phyloP scores from a whole-genome alignment of 1,140 invertebrate species.

The Brachystomella parvula region DNA sequence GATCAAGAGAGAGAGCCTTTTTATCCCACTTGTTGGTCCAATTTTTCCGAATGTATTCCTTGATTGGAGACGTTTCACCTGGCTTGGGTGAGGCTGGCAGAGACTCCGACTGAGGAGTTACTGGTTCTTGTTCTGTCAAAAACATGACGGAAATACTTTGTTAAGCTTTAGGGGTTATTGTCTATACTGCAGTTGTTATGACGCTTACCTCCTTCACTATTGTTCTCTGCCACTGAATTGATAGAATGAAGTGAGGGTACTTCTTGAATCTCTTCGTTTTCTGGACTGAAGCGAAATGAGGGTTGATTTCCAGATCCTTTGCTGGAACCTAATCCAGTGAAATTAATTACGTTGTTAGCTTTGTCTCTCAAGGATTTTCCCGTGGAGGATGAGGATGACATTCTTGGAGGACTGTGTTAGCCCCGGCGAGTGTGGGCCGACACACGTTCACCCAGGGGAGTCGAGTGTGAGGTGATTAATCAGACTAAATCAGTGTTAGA shows the following conservation, averaged over 20 bases:
- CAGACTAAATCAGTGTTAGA: too few species aligned
- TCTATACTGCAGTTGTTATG: not conserved
- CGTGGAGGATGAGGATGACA: too few species aligned
- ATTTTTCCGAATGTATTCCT: slow-evolving; percentile 36
- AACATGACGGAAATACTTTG: slow-evolving; percentile 10
- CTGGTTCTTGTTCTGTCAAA: slow-evolving; percentile 5
- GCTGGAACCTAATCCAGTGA: slow-evolving; percentile 15
- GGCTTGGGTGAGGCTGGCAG: slow-evolving; percentile 30
- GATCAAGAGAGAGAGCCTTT: slow-evolving; percentile 29
- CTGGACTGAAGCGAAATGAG: slow-evolving; percentile 35
- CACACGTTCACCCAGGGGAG: too few species aligned
- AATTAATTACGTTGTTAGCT: slow-evolving; percentile 17
- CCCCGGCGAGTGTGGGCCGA: too few species aligned
- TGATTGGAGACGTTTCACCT: slow-evolving; percentile 35
- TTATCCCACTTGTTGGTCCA: slow-evolving; percentile 36
- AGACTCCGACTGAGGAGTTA: slow-evolving; percentile 22
- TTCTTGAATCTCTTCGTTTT: slow-evolving; percentile 36
- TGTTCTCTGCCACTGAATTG: too few species aligned
- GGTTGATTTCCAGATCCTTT: slow-evolving; percentile 14
- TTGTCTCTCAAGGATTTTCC: slow-evolving; percentile 16
- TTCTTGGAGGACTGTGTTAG: too few species aligned
- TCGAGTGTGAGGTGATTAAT: too few species aligned
- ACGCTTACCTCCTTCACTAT: not conserved
- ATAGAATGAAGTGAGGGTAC: slow-evolving; percentile 6
- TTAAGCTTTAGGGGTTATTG: not conserved